Evolutionary conservation across 2,113 vertebrate genomes (phyloP), one percentile per base, ranked within the genome.

Genomic region (Galemys pyrenaicus): DNA sequence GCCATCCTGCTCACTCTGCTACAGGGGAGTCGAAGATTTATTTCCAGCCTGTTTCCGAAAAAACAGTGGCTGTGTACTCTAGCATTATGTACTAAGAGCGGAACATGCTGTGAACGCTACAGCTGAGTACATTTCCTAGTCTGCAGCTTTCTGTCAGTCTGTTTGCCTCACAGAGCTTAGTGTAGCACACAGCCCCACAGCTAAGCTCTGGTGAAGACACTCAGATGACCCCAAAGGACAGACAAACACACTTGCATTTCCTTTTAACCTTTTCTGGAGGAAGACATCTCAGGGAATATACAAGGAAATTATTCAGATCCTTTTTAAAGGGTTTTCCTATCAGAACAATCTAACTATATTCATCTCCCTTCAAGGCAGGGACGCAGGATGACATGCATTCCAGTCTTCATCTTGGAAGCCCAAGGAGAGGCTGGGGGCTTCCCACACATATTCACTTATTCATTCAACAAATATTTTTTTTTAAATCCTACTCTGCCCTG

Each of bases 391-490:
- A 82, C 35, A 22, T 13, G n/a, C 54, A 84, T 68, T 78, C 75
- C 80, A 46, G n/a, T 86, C 91, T 87, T 75, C 32, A 91, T 70
- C 79, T 70, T 70, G 26, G 82, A 85, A 87, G 37, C 19, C n/a
- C 58, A 80, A 35, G 37, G 44, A 62, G 88, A 87, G 51, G 26
- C 11, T 56, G 54, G 58, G 41, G 91, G 92, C 58, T 77, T 22
- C 54, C 70, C 81, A 84, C 73, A 75, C 74, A 77, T 62, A 73
- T 49, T 87, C 41, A 91, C 26, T 91, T 60, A 83, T 58, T 84
- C 71, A 83, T 58, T 80, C 77, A 39, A 80, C 75, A 87, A 92
- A 17, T 64, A 88, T 35, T 81, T 95, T 81, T 95, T 89, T 32
- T 68, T 58, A 96, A 95, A 91, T 30, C 10, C 56, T 64, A 51